Base-by-base conservation (phyloP, 2,888 invertebrate genomes). In the Dyspetes luteomarginatus region DNA sequence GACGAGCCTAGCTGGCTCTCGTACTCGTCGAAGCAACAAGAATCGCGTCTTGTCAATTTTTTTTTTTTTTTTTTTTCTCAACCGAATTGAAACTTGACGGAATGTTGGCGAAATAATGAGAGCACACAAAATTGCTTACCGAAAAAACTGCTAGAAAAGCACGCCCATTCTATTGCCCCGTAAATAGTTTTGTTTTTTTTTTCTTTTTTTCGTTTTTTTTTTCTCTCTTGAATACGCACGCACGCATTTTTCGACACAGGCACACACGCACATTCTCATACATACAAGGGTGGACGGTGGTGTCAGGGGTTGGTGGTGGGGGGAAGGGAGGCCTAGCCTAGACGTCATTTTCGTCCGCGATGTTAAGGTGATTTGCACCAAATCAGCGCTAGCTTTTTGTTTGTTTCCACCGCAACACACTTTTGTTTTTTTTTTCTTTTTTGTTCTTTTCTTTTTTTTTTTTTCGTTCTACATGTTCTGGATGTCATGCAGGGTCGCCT, bases 401-500 rank as follows among this genome's bases (percentile, higher is more conserved):
- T 69, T 43, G 60, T 52, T 79, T 79, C 78, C 83, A 81, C 71
- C 69, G 79, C 60, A 80, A 82, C 72, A 67, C 65, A 81, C 55
- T 41, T 80, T 76, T 76, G 67, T 78, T 55, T 81, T 62, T 74
- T 43, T 81, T 69, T 68, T 74, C 71, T 81, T 82, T 68, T n/a
- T n/a, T n/a, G n/a, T n/a, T n/a, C n/a, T n/a, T n/a, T n/a, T n/a
- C n/a, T n/a, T n/a, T n/a, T n/a, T n/a, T n/a, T n/a, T 81, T 77
- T 82, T 82, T 85, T 30, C 91, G 90, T 93, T 94, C 96, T 97
- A 98, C 97, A 98, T 98, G 94, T 98, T 98, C 95, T 98, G 98
- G 94, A 99, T 97, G 95, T 99, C 99, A 95, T 98, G 97, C 95
- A 99, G 96, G 92, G 98, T 98, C 92, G 97, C 96, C 94, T 99